Evolutionary conservation across 1,140 invertebrate species (phyloP).

Genomic region (Meteorus sp.): DNA sequence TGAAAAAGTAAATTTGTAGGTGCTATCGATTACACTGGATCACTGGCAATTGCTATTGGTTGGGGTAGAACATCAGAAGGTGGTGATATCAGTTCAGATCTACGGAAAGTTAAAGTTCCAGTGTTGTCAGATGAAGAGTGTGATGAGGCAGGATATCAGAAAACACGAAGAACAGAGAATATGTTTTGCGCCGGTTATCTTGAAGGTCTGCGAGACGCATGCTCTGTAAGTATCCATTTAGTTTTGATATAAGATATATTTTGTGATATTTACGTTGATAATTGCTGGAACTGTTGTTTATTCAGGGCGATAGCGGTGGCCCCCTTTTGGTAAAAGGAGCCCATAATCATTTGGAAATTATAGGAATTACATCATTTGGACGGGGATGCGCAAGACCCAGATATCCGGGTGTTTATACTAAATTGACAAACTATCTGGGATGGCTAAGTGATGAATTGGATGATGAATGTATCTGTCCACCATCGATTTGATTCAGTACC

Average conservation of each 20-base stretch:
- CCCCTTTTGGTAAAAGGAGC: constrained; percentile 57
- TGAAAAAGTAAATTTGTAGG: constrained; percentile 46
- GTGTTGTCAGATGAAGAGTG: constrained; percentile 65
- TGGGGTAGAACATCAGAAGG: constrained; percentile 74
- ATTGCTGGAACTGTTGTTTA: constrained; percentile 1
- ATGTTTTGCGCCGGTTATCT: constrained; percentile 79
- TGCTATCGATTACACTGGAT: constrained; percentile 62
- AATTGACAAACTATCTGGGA: constrained; percentile 69
- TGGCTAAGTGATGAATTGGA: constrained; percentile 65
- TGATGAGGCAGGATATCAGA: constrained; percentile 59
- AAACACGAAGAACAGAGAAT: constrained; percentile 66
- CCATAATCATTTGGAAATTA: constrained; percentile 56
- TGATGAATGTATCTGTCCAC: constrained; percentile 61
- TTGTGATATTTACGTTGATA: constrained; percentile 9
- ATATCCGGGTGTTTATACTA: constrained; percentile 77
- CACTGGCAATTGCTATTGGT: constrained; percentile 71
- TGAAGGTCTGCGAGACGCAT: constrained; percentile 72
- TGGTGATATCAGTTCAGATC: constrained; percentile 63
- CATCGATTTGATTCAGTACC: constrained; percentile 36
- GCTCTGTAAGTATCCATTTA: constrained; percentile 62
- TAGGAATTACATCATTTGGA: constrained; percentile 78
- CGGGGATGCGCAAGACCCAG: constrained; percentile 73
- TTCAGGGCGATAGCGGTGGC: constrained; percentile 62
- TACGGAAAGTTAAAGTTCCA: constrained; percentile 64
- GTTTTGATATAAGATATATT: not conserved